Evolutionary conservation across 2,113 vertebrate species (phyloP).

Genomic region (Coptodon rendalli): DNA sequence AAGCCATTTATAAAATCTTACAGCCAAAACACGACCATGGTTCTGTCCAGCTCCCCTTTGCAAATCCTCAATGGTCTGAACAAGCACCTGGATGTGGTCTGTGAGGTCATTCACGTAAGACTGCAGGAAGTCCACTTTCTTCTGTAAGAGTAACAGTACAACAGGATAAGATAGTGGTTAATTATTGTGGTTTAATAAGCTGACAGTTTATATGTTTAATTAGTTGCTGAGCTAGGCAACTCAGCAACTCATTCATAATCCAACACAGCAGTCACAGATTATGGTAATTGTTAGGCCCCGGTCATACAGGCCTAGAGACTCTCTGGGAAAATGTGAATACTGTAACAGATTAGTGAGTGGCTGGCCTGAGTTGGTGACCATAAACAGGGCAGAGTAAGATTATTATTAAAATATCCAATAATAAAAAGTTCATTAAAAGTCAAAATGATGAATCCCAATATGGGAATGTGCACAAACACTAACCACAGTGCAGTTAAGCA

Average conservation of each 20-base stretch:
- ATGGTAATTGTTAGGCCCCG: neutral
- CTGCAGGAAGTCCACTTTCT: constrained; percentile 48
- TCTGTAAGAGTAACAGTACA: constrained; percentile 45
- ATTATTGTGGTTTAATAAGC: neutral
- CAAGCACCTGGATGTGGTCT: constrained; percentile 61
- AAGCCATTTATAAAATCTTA: constrained; percentile 1
- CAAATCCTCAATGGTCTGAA: constrained; percentile 56
- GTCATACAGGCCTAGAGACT: neutral
- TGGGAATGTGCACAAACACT: neutral
- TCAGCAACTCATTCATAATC: neutral
- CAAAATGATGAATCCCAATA: neutral
- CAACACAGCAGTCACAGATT: neutral
- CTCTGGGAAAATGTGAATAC: neutral
- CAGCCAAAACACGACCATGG: neutral
- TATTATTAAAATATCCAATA: neutral
- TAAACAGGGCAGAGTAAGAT: neutral
- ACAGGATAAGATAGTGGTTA: neutral
- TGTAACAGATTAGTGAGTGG: neutral
- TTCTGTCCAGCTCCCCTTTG: constrained; percentile 20
- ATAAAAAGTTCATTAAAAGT: neutral
- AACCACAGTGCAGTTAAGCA: neutral
- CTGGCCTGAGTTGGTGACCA: neutral
- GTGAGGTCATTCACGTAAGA: constrained; percentile 50
- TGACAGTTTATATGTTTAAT: neutral
- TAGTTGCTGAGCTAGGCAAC: neutral